Conservation (phyloP, 2,888 invertebrate species). For the Latrodectus elegans region DNA sequence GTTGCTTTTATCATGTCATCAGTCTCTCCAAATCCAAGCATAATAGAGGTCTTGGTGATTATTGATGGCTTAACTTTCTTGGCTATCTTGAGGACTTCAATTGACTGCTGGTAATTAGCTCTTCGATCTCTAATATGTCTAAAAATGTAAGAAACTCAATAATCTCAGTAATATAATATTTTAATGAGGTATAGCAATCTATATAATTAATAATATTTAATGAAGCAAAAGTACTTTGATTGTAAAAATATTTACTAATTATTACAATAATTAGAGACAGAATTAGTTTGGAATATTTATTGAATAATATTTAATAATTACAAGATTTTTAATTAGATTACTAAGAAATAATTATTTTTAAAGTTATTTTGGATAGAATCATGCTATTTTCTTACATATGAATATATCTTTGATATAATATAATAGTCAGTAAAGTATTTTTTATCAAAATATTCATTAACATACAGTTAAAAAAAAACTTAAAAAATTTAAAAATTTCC, state of each 20-base stretch:
- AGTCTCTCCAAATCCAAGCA: slow-evolving; percentile 94
- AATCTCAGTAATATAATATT: background rate
- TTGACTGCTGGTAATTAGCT: slow-evolving; percentile 92
- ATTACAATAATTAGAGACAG: background rate
- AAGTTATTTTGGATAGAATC: no score
- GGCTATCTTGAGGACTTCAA: slow-evolving; percentile 86
- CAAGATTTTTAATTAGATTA: no score
- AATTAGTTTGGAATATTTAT: background rate
- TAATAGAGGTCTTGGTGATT: slow-evolving; percentile 97
- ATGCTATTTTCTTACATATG: no score
- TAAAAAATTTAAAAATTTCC: no score
- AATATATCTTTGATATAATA: no score
- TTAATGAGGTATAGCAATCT: background rate
- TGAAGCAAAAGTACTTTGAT: background rate
- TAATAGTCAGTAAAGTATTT: no score
- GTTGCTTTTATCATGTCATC: slow-evolving; percentile 90
- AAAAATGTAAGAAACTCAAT: slow-evolving; percentile 4
- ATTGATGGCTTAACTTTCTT: slow-evolving; percentile 87
- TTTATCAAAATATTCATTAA: no score
- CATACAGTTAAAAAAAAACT: no score
- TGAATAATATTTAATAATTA: background rate
- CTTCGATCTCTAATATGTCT: slow-evolving; percentile 91
- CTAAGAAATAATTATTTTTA: no score
- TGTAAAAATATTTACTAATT: no score
- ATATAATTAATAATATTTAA: background rate